Base-by-base conservation (phyloP, 2,113 vertebrate genomes). In the Phalacrocorax brasilianus region DNA sequence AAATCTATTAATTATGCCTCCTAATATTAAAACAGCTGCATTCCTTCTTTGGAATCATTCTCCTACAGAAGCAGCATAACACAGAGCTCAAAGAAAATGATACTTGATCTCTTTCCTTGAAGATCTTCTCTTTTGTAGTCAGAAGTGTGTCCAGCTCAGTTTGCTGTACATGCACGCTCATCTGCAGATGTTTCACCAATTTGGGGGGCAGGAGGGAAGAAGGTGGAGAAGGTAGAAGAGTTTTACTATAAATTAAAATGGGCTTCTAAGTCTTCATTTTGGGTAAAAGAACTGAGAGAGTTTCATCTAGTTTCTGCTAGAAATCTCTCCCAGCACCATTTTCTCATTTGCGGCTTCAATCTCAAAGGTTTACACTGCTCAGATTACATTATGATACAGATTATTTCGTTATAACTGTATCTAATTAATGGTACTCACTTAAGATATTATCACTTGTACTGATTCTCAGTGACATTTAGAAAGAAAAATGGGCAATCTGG, bases 351-450 rank as follows among this genome's bases (percentile, higher is more conserved):
- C 90, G 30, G 22, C 32, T 82, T 84, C 53, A 17, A 78, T 50
- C 59, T 93, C 56, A 66, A 78, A 21, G 40, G 40, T 68, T 91
- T 93, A 33, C 50, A 11, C 38, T 78, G 49, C 40, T 78, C 56
- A 42, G 70, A 82, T 82, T 55, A 35, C 73, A 79, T 89, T 71
- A 77, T 55, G 72, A 53, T 68, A 42, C 27, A 58, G 40, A 2
- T 92, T 89, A 95, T 95, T 96, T 97, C 47, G 8, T 91, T 97
- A 88, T 89, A 97, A 91, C 89, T 92, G 89, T 91, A 84, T 93
- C 85, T 96, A 95, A 97, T 97, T 97, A 95, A 97, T 77, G 94
- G 84, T 91, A 93, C 93, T 96, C 94, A 91, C 93, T 97, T 91
- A 91, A 90, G 75, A 91, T 97, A 95, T 91, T 89, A 92, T 96